Base-by-base conservation (phyloP, 2,888 invertebrate genomes). In the Drosophila barbarae region DNA sequence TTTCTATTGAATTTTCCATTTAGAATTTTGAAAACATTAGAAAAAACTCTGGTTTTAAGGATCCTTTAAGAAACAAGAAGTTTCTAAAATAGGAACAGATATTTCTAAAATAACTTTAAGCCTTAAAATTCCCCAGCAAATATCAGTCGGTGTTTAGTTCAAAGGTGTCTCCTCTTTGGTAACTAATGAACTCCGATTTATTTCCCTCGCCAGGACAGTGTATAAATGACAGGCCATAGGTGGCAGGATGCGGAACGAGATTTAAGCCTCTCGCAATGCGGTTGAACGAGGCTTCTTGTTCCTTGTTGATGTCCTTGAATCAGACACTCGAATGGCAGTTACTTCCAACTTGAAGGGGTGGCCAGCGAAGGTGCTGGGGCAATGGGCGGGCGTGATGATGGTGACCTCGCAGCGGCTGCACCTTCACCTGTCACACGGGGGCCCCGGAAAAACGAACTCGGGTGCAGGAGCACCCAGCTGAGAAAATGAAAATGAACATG, bases 361-460 rank as follows among this genome's bases (percentile, higher is more conserved):
- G 18, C 46, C 18, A 8, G 6, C 18, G 26, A 10, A 46, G 44
- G 44, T 13, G 32, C 15, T 23, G 52, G 3, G 52, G n/a, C 18
- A 23, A 18, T 6, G 32, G 58, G 47, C 18, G 39, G 46, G 28
- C 13, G 15, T 60, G 60, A 42, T 26, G 50, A 32, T 56, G 51
- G 42, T 65, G 73, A 38, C 73, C 67, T 74, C 77, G 68, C 72
- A 72, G 66, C 53, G 74, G 65, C 59, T 71, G 77, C 74, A 69
- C 71, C 74, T 79, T 77, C 69, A 79, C 49, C 70, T 74, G 76
- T 70, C 74, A 65, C 59, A 73, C 64, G 46, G 42, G 42, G 58
- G 39, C 55, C 35, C 55, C 35, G 18, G 53, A 57, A 60, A 51
- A 13, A 44, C 32, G 44, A 36, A 34, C 34, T 18, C 50, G 59